Evolutionary conservation across 2,888 invertebrate species (phyloP), one percentile per base, ranked within the genome.

Genomic region (Chironomus tentans): DNA sequence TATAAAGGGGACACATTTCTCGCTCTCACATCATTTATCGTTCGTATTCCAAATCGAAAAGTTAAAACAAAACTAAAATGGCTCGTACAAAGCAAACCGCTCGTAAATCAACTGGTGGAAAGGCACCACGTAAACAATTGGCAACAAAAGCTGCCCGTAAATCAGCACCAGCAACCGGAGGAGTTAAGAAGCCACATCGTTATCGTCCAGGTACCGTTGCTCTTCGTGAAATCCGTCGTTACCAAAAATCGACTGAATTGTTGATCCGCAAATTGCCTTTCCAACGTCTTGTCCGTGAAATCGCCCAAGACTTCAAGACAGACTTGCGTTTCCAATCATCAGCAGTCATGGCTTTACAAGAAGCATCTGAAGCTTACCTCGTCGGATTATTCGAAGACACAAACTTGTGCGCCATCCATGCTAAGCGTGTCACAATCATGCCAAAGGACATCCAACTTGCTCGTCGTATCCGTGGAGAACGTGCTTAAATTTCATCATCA

Each of bases 71-170:
- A 47, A 15, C 1, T 13, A 86, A 78, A 79, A 97, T 97, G 97
- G 97, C 96, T 79, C 95, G 97, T 92, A 97, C 97, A 46, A 97
- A 97, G 90, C 96, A 97, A 85, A 97, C 97, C 75, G 97, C 96
- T 76, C 94, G 96, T 90, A 97, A 97, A 85, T 95, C 95, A 0
- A 97, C 96, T 77, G 96, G 96, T 90, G 96, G 96, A 81, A 97
- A 97, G 87, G 96, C 96, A 56, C 56, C 56, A 18, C 56, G 56
- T 15, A 56, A 56, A 18, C 15, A 56, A 56, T 56, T 56, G 56
- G 80, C 96, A 96, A 77, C 69, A 18, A 97, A 97, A 86, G 96
- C 96, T 56, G 96, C 96, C 50, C 91, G 96, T 85, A 97, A 97
- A 86, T 94, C 94, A 78, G 96, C 96, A 48, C 96, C 96, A 47